Evolutionary conservation across 1,140 invertebrate genomes (phyloP).

Genomic region (Sarcophaga bullata): DNA sequence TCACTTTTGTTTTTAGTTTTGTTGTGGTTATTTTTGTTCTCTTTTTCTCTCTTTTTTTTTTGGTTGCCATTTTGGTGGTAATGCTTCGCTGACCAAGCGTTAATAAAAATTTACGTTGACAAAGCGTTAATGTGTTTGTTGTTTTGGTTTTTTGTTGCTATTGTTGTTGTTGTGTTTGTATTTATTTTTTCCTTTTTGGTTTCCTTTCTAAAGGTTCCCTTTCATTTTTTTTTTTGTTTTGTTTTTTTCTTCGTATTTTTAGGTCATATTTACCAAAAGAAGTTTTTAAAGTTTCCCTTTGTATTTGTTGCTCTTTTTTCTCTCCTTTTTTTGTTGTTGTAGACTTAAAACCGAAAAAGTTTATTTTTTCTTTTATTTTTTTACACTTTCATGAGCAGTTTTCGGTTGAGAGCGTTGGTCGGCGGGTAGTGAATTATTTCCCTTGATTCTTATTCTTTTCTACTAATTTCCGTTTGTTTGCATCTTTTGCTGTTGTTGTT

Average conservation of each 20-base stretch:
- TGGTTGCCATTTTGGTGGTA: neutral
- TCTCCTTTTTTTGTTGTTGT: neutral
- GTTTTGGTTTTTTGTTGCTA: neutral
- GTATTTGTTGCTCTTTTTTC: neutral
- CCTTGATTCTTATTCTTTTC: neutral
- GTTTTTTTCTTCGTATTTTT: neutral
- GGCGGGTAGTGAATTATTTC: neutral
- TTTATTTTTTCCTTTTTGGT: neutral
- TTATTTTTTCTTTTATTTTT: neutral
- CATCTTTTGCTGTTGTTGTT: too few species aligned
- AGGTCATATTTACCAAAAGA: too few species aligned
- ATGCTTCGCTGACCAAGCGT: constrained; percentile 25
- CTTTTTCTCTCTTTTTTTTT: neutral
- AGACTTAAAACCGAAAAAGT: neutral
- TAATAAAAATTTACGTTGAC: constrained; percentile 24
- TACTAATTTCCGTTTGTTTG: neutral
- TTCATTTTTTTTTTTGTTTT: neutral
- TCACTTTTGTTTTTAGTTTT: too few species aligned
- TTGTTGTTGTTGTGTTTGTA: too few species aligned
- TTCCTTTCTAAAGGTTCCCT: neutral
- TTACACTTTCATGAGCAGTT: neutral
- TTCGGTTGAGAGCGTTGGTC: neutral
- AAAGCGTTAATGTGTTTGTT: constrained; percentile 21
- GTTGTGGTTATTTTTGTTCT: too few species aligned
- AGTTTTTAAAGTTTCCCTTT: too few species aligned